Evolutionary conservation across 1,140 invertebrate species (phyloP).

Genomic region (Dinoponera quadriceps): DNA sequence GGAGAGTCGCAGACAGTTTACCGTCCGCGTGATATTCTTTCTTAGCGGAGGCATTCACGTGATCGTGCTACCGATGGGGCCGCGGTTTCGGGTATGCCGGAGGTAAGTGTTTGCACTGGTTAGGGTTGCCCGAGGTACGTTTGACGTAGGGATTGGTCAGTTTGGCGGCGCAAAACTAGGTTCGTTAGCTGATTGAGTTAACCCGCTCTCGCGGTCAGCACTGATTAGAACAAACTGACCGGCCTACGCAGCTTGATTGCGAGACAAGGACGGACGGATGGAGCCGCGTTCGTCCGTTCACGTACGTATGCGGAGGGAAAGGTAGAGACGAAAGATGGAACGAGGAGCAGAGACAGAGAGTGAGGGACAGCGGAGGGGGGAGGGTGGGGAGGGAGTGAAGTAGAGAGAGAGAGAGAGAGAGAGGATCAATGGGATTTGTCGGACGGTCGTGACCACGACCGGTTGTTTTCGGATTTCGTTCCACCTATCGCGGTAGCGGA

Average conservation of each 20-base stretch:
- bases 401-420: conserved; percentile 23
- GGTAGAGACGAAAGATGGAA: conserved; percentile 49
- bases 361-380: conserved; percentile 37
- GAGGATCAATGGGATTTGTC: conserved; percentile 51
- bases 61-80: conserved; percentile 65
- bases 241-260: conserved; percentile 84
- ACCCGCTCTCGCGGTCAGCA: conserved; percentile 79
- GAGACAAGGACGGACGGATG: conserved; percentile 72
- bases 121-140: conserved; percentile 58
- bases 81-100: conserved; percentile 40
- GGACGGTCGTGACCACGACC: conserved; percentile 58
- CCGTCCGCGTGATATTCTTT: conserved; percentile 60
- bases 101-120: conserved; percentile 79
- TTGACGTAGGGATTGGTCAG: conserved; percentile 77
- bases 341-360: conserved; percentile 33
- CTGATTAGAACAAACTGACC: conserved; percentile 85
- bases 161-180: conserved; percentile 73
- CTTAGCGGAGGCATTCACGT: conserved; percentile 59
- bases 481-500: conserved; percentile 55
- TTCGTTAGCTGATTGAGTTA: conserved; percentile 86
- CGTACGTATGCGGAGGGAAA: conserved; percentile 30
- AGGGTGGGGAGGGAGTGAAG: conserved; percentile 15
- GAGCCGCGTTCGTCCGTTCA: conserved; percentile 18
- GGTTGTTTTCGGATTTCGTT: conserved; percentile 66
- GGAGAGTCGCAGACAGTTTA: conserved; percentile 61